These are phyloP conservation scores for Epinotia demarniana DNA, from an alignment of 2,888 invertebrate genomes.

Conservation along the genomic window DNA sequence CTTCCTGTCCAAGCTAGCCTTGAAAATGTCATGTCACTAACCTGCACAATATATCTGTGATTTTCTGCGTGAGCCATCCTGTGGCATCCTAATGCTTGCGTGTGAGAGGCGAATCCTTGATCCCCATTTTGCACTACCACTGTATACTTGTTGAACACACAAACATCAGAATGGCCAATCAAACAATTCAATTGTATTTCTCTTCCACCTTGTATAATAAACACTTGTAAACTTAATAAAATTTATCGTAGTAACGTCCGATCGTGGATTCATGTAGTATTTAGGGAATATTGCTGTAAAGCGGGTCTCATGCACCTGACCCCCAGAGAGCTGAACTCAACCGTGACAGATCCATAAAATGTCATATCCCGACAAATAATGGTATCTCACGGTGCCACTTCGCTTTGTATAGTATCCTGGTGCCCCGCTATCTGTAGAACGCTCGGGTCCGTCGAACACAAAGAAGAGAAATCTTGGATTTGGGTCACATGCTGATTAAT, in stretches of 20 bases:
- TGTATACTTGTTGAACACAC: constrained; percentile 43
- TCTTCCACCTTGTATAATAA: constrained; percentile 7
- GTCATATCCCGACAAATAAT: constrained; percentile 57
- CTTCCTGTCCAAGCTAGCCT: constrained; percentile 42
- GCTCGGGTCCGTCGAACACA: constrained; percentile 64
- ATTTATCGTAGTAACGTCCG: constrained; percentile 1
- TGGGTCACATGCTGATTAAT: constrained; percentile 84
- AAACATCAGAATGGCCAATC: constrained; percentile 35
- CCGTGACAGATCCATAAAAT: constrained; percentile 71
- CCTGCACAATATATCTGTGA: constrained; percentile 91
- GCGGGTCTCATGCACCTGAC: constrained; percentile 62
- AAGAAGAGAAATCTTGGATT: constrained; percentile 82
- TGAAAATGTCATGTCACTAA: constrained; percentile 64
- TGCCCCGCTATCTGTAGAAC: constrained; percentile 53
- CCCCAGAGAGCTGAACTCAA: constrained; percentile 71
- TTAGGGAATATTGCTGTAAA: constrained; percentile 47
- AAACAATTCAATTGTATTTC: constrained; percentile 17
- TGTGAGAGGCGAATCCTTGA: constrained; percentile 57
- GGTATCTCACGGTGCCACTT: constrained; percentile 46
- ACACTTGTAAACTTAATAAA: constrained; percentile 18
- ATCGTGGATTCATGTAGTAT: constrained; percentile 43
- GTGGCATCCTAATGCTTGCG: constrained; percentile 72
- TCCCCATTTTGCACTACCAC: constrained; percentile 61
- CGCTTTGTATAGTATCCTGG: constrained; percentile 47
- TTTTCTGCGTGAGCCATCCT: constrained; percentile 86